A percentile compares a stretch with the other conserved stretches of the same genome.
These are phyloP conservation scores for Eumaeus atala DNA, from an alignment of 1,140 invertebrate genomes.

Conservation along the genomic window DNA sequence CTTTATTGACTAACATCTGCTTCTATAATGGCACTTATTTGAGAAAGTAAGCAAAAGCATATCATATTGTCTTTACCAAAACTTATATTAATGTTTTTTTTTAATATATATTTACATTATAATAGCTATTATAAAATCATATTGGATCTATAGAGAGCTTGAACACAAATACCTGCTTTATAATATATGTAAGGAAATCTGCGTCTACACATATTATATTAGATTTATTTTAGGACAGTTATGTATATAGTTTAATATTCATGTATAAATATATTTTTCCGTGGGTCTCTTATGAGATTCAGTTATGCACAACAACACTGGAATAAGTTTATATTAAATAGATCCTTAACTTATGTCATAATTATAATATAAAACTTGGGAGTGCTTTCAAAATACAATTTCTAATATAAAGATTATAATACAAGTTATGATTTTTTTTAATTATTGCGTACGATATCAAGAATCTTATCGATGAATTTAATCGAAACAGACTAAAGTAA, in stretches of 20 bases:
- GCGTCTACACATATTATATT: background rate
- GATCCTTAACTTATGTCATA: slow-evolving; percentile 7
- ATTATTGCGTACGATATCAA: slow-evolving; percentile 16
- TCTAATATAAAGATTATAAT: slow-evolving; percentile 14
- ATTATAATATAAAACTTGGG: slow-evolving; percentile 10
- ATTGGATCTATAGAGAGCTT: slow-evolving; percentile 9
- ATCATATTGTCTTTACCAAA: slow-evolving; percentile 14
- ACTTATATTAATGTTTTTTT: slow-evolving; percentile 3
- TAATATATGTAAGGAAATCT: background rate
- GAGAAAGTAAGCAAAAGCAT: slow-evolving; percentile 14
- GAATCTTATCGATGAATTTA: slow-evolving; percentile 15
- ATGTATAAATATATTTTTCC: slow-evolving; percentile 12
- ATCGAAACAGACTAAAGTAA: slow-evolving; percentile 11
- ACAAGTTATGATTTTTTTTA: slow-evolving; percentile 11
- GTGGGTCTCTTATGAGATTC: slow-evolving; percentile 2
- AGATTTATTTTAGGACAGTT: slow-evolving; percentile 1
- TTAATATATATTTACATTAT: slow-evolving; percentile 15
- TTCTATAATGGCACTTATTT: slow-evolving; percentile 16
- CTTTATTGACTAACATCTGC: slow-evolving; percentile 6
- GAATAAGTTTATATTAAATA: slow-evolving; percentile 3
- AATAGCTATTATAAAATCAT: slow-evolving; percentile 9
- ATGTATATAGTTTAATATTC: background rate
- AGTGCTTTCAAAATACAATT: slow-evolving; percentile 10
- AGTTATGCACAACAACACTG: slow-evolving; percentile 4
- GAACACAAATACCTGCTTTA: slow-evolving; percentile 14